Evolutionary conservation across 2,888 invertebrate species (phyloP).

Genomic region (Dryomyza anilis): DNA sequence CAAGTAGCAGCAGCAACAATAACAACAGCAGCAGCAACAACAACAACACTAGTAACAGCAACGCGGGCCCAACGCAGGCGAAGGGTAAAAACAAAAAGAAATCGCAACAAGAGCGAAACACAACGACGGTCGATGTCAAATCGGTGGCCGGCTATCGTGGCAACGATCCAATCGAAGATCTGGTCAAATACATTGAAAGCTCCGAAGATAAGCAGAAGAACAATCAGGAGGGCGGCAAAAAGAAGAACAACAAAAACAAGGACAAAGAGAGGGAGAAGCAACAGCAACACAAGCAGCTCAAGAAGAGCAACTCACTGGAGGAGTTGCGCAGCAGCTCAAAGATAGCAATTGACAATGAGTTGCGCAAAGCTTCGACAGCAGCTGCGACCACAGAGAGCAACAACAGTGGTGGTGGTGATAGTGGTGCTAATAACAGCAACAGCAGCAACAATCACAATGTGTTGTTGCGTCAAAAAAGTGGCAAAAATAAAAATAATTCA

Average conservation of each 20-base stretch:
- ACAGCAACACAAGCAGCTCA: conserved; percentile 59
- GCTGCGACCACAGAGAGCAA: conserved; percentile 55
- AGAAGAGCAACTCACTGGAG: conserved; percentile 80
- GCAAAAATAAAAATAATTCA: conserved; percentile 46
- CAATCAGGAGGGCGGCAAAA: conserved; percentile 38
- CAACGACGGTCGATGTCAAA: conserved; percentile 62
- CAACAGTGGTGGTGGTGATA: too few species aligned
- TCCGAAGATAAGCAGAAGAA: conserved; percentile 57
- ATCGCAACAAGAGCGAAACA: conserved; percentile 65
- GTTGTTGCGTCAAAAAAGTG: conserved; percentile 52
- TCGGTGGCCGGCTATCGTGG: conserved; percentile 80
- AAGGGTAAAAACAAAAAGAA: conserved; percentile 64
- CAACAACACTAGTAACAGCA: too few species aligned
- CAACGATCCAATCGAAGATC: conserved; percentile 76
- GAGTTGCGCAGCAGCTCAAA: conserved; percentile 77
- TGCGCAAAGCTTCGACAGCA: conserved; percentile 54
- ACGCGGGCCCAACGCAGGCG: conserved; percentile 65
- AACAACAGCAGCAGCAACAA: conserved; percentile 30
- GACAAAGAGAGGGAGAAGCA: conserved; percentile 62
- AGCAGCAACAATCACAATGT: too few species aligned
- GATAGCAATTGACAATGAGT: conserved; percentile 72
- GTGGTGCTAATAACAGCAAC: too few species aligned
- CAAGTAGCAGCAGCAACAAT: conserved; percentile 30
- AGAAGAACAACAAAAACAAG: conserved; percentile 62
- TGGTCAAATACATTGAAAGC: conserved; percentile 80